A percentile compares a stretch with the other conserved stretches of the same genome.
Conservation (phyloP, 2,888 invertebrate genomes). For the Agrypnus murinus region DNA sequence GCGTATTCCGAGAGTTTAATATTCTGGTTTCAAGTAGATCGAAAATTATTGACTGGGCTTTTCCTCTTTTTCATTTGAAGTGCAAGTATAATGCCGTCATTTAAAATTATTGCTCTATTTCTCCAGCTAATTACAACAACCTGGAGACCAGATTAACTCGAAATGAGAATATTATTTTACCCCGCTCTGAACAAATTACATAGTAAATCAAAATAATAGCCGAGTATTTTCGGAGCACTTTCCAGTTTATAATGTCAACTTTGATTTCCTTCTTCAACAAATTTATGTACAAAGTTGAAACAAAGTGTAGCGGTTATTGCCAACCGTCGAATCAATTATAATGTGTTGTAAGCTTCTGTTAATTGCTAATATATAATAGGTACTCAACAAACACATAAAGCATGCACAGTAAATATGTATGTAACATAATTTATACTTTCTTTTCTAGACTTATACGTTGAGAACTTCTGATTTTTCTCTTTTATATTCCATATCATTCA, state of each 20-base stretch:
- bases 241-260: constrained; percentile 13
- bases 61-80: neutral
- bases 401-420: too few relatives aligned
- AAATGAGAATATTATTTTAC: constrained; percentile 34
- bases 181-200: constrained; percentile 23
- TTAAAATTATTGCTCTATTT: constrained; percentile 30
- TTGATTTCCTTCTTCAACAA: constrained; percentile 17
- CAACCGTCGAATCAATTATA: too few relatives aligned
- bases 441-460: too few relatives aligned
- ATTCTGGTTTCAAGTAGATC: neutral
- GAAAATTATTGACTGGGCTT: neutral
- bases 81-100: neutral
- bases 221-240: constrained; percentile 7
- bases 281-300: neutral
- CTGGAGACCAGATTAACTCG: constrained; percentile 28
- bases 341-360: too few relatives aligned
- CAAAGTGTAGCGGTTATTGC: neutral
- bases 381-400: too few relatives aligned
- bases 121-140: constrained; percentile 26
- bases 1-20: too few relatives aligned
- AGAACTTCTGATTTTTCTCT: too few relatives aligned
- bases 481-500: too few relatives aligned
- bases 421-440: too few relatives aligned
- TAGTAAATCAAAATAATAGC: constrained; percentile 29
- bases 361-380: too few relatives aligned